Percentiles rank a stretch among this genome's conserved stretches.
These are phyloP conservation scores for Crotalus horridus DNA, from an alignment of 2,113 vertebrate species.

Conservation along the genomic window DNA sequence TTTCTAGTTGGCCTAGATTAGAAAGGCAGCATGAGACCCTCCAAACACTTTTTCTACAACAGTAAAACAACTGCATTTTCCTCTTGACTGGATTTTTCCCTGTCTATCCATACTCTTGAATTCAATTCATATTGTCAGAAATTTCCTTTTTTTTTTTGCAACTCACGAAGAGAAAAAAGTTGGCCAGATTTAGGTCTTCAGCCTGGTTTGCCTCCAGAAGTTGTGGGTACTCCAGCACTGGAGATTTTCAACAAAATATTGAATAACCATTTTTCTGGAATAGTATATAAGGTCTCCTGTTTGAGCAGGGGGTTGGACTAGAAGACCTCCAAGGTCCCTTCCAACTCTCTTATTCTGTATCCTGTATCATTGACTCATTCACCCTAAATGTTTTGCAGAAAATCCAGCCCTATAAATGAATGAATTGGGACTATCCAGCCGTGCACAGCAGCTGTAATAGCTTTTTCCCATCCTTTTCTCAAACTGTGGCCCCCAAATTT, in stretches of 20 bases:
- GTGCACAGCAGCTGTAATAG: neutral
- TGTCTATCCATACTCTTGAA: neutral
- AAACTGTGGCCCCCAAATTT: neutral
- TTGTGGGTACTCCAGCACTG: too few relatives aligned
- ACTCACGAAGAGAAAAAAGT: neutral
- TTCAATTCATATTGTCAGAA: too few relatives aligned
- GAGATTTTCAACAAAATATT: too few relatives aligned
- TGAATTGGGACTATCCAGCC: neutral
- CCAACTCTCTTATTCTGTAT: neutral
- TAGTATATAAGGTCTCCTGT: too few relatives aligned
- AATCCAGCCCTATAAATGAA: neutral
- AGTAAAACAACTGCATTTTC: neutral
- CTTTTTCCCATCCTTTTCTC: neutral
- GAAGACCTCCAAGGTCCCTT: neutral
- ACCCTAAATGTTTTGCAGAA: neutral
- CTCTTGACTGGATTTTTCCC: neutral
- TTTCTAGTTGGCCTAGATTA: neutral
- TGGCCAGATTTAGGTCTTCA: too few relatives aligned
- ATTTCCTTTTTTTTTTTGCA: neutral
- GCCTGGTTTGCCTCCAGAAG: neutral
- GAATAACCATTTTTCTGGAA: too few relatives aligned
- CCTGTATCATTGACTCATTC: neutral
- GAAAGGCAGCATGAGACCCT: neutral
- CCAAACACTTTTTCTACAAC: neutral
- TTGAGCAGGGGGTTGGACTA: too few relatives aligned